Conservation (phyloP, 1,140 invertebrate species). For the Mya arenaria region DNA sequence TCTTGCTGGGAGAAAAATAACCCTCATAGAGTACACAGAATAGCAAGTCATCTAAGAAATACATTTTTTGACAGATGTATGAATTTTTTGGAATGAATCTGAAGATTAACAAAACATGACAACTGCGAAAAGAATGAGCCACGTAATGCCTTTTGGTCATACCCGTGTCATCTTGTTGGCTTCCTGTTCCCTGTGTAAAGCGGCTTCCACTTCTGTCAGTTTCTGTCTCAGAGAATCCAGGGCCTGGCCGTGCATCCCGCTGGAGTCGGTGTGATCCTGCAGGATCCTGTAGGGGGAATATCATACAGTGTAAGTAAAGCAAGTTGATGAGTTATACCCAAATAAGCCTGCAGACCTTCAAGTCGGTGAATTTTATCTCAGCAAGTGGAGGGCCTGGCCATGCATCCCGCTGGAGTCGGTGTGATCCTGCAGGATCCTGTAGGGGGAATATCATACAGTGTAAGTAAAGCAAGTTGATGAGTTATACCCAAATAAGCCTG, state of each 20-base stretch:
- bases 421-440: slow-evolving; percentile 81
- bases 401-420: slow-evolving; percentile 81
- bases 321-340: too few species aligned
- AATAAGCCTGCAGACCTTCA: too few species aligned
- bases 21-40: not conserved
- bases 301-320: not conserved
- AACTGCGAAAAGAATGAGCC: too few species aligned
- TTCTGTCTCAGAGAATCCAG: slow-evolving; percentile 80
- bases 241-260: slow-evolving; percentile 82
- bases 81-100: too few species aligned
- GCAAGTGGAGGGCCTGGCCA: slow-evolving; percentile 81
- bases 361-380: slow-evolving; percentile 77
- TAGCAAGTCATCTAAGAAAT: too few species aligned
- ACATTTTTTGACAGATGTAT: too few species aligned
- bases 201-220: slow-evolving; percentile 77
- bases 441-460: not conserved
- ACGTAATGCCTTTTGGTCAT: too few species aligned
- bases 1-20: slow-evolving; percentile 71
- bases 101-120: too few species aligned
- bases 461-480: not conserved
- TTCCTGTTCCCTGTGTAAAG: slow-evolving; percentile 77
- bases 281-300: slow-evolving; percentile 76
- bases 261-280: slow-evolving; percentile 81
- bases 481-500: too few species aligned
- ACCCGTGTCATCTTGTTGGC: too few species aligned